phyloP scores from a whole-genome alignment of 2,797 vertebrate genomes.

The Leuciscus waleckii region DNA sequence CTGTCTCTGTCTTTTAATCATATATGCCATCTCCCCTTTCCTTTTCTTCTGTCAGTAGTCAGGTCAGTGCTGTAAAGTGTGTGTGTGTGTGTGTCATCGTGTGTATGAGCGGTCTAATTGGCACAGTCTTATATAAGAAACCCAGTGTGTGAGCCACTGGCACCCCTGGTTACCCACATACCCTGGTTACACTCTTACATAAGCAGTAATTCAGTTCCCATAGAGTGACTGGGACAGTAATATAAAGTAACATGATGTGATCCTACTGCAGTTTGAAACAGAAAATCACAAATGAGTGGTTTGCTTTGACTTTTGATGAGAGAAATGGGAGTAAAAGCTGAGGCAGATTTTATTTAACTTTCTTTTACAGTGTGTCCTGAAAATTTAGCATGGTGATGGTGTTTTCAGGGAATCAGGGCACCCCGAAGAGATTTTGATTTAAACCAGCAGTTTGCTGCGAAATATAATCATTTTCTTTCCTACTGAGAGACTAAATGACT shows the following conservation, averaged over 20 bases:
- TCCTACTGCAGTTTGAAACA: constrained; percentile 47
- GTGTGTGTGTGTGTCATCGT: not conserved
- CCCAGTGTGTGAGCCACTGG: constrained; percentile 25
- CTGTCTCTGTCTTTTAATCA: not conserved
- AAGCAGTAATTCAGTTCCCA: constrained; percentile 44
- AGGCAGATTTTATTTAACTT: not conserved
- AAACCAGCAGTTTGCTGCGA: constrained; percentile 24
- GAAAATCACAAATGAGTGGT: constrained; percentile 25
- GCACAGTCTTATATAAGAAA: constrained; percentile 47
- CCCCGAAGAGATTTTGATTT: constrained; percentile 15
- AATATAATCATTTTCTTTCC: constrained; percentile 23
- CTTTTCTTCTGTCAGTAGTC: not conserved
- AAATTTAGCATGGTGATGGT: not conserved
- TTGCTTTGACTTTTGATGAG: constrained; percentile 31
- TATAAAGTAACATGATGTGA: constrained; percentile 61
- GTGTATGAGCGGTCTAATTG: constrained; percentile 14
- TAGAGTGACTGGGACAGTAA: constrained; percentile 54
- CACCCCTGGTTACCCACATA: constrained; percentile 44
- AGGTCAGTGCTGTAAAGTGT: not conserved
- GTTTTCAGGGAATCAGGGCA: constrained; percentile 8
- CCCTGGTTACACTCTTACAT: constrained; percentile 44
- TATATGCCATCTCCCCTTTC: constrained; percentile 3
- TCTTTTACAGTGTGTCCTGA: constrained; percentile 5
- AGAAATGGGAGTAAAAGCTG: not conserved
- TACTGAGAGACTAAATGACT: constrained; percentile 9